These are phyloP conservation scores for Podilymbus podiceps DNA, from an alignment of 2,113 vertebrate species.

Conservation along the genomic window DNA sequence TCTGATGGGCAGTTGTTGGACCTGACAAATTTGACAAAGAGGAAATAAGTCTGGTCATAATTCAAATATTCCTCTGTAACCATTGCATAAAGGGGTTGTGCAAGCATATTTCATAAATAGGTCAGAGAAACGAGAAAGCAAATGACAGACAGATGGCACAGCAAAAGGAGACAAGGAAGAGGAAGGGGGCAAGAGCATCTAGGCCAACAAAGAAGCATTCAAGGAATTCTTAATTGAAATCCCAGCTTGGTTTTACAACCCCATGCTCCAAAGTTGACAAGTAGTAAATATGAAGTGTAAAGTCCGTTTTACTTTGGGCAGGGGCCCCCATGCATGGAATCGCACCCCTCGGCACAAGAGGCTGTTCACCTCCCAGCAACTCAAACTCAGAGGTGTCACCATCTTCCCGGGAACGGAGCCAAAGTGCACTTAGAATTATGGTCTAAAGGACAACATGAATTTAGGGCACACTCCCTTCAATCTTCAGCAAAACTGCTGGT, in stretches of 20 bases:
- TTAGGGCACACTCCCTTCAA: background rate
- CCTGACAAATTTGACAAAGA: background rate
- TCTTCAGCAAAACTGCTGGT: background rate
- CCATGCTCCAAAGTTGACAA: background rate
- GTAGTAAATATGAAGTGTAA: background rate
- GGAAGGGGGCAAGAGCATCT: background rate
- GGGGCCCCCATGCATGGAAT: fast-evolving
- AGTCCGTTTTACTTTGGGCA: background rate
- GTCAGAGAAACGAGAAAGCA: constrained; percentile 14
- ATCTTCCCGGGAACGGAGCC: background rate
- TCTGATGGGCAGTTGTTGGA: fast-evolving
- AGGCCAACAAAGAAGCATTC: background rate
- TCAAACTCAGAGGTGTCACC: background rate
- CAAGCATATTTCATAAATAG: constrained; percentile 5
- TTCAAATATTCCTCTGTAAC: background rate
- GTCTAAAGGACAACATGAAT: background rate
- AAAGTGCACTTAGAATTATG: background rate
- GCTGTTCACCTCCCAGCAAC: background rate
- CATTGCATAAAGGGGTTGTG: background rate
- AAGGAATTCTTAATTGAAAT: background rate
- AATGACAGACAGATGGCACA: constrained; percentile 17
- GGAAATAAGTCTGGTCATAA: background rate
- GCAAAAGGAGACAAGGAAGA: background rate
- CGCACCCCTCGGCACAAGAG: background rate
- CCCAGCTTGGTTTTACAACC: background rate